Percentiles rank a stretch among this genome's conserved stretches.
phyloP scores from a whole-genome alignment of 2,888 invertebrate genomes.

The Meiosimyza platycephala region DNA sequence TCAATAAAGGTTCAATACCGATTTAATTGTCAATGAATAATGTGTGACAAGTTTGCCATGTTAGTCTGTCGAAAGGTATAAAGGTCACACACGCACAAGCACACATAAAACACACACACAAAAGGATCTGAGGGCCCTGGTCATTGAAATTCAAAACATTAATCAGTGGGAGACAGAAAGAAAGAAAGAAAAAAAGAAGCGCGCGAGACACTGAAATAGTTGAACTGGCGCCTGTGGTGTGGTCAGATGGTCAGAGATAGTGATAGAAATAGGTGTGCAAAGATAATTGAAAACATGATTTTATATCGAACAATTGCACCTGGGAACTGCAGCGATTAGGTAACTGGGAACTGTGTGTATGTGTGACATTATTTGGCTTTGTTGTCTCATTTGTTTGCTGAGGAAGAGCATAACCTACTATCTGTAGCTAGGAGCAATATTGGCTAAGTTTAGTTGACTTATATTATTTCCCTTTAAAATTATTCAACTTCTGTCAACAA shows the following conservation, averaged over 20 bases:
- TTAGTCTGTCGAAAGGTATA: not conserved
- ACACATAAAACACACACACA: not conserved
- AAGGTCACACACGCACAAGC: constrained; percentile 20
- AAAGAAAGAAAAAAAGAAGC: not conserved
- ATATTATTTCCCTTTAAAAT: too few relatives aligned
- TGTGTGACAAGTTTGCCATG: constrained; percentile 16
- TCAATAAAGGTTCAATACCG: constrained; percentile 7
- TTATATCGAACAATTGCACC: too few relatives aligned
- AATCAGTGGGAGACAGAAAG: not conserved
- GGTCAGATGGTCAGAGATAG: not conserved
- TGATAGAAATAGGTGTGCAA: too few relatives aligned
- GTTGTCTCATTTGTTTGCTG: too few relatives aligned
- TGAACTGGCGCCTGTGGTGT: constrained; percentile 21
- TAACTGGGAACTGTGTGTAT: not conserved
- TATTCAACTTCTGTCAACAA: too few relatives aligned
- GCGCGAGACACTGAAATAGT: constrained; percentile 2
- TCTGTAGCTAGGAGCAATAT: too few relatives aligned
- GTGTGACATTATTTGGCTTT: too few relatives aligned
- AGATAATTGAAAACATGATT: too few relatives aligned
- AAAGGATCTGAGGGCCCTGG: not conserved
- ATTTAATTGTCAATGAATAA: constrained; percentile 32
- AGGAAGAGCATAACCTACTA: too few relatives aligned
- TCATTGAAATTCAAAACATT: not conserved
- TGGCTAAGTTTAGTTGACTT: too few relatives aligned
- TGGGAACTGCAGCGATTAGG: not conserved